phyloP scores from a whole-genome alignment of 2,888 invertebrate species.

The Drosophila fungiperda region DNA sequence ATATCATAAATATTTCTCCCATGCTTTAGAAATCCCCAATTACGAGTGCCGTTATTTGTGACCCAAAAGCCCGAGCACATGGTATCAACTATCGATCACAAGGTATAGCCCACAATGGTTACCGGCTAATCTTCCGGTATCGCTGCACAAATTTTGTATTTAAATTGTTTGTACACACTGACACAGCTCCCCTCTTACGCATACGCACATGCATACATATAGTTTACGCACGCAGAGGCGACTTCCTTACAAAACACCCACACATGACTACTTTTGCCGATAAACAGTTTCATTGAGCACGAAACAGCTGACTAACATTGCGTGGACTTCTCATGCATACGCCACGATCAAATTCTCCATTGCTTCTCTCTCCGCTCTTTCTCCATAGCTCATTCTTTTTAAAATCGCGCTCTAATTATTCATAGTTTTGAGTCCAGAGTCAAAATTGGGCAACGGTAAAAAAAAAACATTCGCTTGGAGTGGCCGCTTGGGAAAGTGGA shows the following conservation, averaged over 20 bases:
- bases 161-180: conserved; percentile 8
- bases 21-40: neutral
- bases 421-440: conserved; percentile 35
- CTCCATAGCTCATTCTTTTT: neutral
- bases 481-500: conserved; percentile 57
- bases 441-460: conserved; percentile 56
- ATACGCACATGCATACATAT: conserved; percentile 6
- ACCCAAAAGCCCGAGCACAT: neutral
- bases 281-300: conserved; percentile 61
- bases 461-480: conserved; percentile 10
- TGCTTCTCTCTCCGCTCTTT: neutral
- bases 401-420: conserved; percentile 15
- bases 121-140: conserved; percentile 5
- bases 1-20: neutral
- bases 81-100: conserved; percentile 11
- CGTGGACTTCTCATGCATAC: conserved; percentile 53
- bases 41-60: conserved; percentile 6
- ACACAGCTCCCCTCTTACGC: neutral
- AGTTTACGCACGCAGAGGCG: conserved; percentile 2
- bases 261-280: conserved; percentile 28
- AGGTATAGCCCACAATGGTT: conserved; percentile 10
- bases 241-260: conserved; percentile 8
- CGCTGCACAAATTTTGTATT: conserved; percentile 7
- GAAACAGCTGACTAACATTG: conserved; percentile 60
- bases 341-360: conserved; percentile 42